Evolutionary conservation across 2,113 vertebrate species (phyloP), one percentile per base, ranked within the genome.

Genomic region (Anhinga anhinga): DNA sequence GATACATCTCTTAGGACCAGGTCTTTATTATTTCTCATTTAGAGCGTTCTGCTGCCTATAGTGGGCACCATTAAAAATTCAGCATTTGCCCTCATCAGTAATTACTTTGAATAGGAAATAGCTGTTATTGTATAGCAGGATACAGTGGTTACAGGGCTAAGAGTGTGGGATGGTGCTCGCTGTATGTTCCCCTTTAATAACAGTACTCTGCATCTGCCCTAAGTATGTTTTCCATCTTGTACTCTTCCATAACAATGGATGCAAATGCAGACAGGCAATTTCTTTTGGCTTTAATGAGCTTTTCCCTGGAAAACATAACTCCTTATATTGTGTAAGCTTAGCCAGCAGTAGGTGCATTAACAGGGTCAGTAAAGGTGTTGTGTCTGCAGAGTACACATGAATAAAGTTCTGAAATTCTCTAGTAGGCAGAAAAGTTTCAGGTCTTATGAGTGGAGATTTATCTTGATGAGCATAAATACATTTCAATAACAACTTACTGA

Each of bases 11-110:
- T 63, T 73, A 95, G 71, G 93, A 55, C 53, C 23, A 22, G 20
- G 42, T 63, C 56, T 74, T 91, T 79, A 61, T 73, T 78, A 66
- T 73, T 40, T 42, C 42, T 94, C 67, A 20, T 77, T 87, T 80
- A 66, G 30, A 91, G 20, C 0, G 0, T 70, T 95, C 58, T 78
- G 32, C 78, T 94, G 84, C 67, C 74, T 87, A 55, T n/a, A 88
- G 25, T 47, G 73, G 77, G 74, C 58, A 77, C 66, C 78, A 90
- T 93, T 88, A 93, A 94, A 95, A 91, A 97, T 83, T 94, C 55
- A 96, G 67, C 50, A 63, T 96, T 95, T 97, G 55, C 63, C 91
- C 47, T 94, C 67, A 89, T 88, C 62, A 50, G 78, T 95, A 94
- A 95, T 93, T 94, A 86, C 85, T 88, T 49, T 82, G 69, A 65